Percentiles rank a stretch among this genome's conserved stretches.
phyloP scores from a whole-genome alignment of 2,113 vertebrate species.

The Panthera uncia region DNA sequence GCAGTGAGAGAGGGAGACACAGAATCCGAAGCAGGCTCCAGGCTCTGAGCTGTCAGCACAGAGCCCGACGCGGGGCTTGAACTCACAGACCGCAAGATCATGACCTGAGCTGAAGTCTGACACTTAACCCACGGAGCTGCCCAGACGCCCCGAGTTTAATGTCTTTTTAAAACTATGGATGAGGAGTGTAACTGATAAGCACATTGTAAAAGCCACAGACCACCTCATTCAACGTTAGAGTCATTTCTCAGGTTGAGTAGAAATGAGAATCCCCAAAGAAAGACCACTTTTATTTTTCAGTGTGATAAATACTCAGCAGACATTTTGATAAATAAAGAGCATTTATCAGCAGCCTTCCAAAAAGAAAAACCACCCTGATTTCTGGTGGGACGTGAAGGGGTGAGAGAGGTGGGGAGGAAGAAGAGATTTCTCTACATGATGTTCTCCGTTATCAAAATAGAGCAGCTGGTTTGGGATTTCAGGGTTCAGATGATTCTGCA shows the following conservation, averaged over 20 bases:
- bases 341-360: neutral
- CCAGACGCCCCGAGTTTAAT: neutral
- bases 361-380: neutral
- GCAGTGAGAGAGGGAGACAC: too few species aligned
- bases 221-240: constrained; percentile 13
- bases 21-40: too few species aligned
- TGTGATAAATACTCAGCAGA: neutral
- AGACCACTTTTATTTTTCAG: neutral
- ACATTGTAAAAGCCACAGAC: neutral
- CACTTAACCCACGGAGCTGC: too few species aligned
- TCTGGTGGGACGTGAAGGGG: neutral
- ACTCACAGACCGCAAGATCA: too few species aligned
- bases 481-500: neutral
- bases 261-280: neutral
- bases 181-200: constrained; percentile 1
- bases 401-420: too few species aligned
- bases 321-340: neutral
- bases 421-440: neutral
- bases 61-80: too few species aligned
- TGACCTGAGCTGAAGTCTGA: too few species aligned
- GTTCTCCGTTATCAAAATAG: neutral
- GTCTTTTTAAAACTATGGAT: constrained; percentile 25
- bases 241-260: neutral
- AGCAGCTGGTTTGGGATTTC: neutral
- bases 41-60: too few species aligned